Percentiles rank a stretch among this genome's conserved stretches.
Conservation (phyloP, 2,888 invertebrate species). For the Thereva unica region DNA sequence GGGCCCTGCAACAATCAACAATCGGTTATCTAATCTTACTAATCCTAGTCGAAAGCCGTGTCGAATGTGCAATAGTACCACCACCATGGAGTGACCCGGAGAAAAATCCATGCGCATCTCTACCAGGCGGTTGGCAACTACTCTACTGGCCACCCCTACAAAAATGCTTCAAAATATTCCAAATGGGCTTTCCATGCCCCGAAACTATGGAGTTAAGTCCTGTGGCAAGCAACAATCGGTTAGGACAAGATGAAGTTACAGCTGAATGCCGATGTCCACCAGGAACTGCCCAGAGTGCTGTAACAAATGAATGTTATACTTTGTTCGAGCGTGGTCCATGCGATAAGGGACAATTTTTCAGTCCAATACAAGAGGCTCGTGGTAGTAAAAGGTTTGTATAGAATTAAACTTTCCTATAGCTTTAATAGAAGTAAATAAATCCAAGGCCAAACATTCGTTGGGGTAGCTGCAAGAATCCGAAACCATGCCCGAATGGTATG, state of each 20-base stretch:
- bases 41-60: constrained; percentile 44
- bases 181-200: constrained; percentile 80
- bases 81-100: constrained; percentile 86
- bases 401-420: background rate
- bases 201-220: constrained; percentile 83
- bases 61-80: constrained; percentile 65
- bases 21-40: constrained; percentile 39
- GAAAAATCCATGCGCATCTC: constrained; percentile 79
- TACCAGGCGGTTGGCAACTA: constrained; percentile 83
- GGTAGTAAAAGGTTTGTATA: constrained; percentile 38
- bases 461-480: constrained; percentile 73
- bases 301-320: constrained; percentile 71
- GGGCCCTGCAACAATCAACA: constrained; percentile 12
- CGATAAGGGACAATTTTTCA: constrained; percentile 72
- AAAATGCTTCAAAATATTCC: constrained; percentile 85
- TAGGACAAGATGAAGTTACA: constrained; percentile 44
- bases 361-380: constrained; percentile 63
- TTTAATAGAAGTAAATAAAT: constrained; percentile 44
- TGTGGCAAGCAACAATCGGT: constrained; percentile 46
- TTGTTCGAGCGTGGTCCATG: constrained; percentile 79
- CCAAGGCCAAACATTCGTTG: constrained; percentile 66
- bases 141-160: constrained; percentile 83
- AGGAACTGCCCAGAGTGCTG: constrained; percentile 71
- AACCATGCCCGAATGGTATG: constrained; percentile 67
- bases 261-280: constrained; percentile 86